These are phyloP conservation scores for Oophaga pumilio DNA, from an alignment of 2,113 vertebrate species.

Conservation along the genomic window DNA sequence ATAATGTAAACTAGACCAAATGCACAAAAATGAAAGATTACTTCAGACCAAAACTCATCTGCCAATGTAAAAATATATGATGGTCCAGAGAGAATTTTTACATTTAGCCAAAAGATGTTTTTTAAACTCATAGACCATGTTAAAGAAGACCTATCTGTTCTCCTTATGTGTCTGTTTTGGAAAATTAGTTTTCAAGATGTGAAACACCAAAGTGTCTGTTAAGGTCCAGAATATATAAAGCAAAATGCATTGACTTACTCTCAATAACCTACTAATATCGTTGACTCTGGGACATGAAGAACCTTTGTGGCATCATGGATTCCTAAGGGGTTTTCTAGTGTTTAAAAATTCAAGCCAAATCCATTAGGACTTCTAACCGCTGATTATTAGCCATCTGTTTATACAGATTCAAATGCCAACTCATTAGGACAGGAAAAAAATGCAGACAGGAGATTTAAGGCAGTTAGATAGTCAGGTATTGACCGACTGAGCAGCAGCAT, in stretches of 20 bases:
- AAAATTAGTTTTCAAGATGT: slow-evolving; percentile 18
- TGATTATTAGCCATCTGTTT: slow-evolving; percentile 58
- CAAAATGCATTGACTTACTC: slow-evolving; percentile 15
- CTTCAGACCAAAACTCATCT: no score
- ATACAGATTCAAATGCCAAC: slow-evolving; percentile 49
- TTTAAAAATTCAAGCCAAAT: slow-evolving; percentile 51
- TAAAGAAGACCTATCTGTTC: no score
- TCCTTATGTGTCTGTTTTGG: no score
- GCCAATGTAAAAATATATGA: no score
- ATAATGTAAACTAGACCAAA: no score
- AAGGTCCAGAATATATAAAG: slow-evolving; percentile 2
- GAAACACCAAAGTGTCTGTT: slow-evolving; percentile 1
- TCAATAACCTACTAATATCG: slow-evolving; percentile 3
- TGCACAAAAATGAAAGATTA: no score
- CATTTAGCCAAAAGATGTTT: no score
- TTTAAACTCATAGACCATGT: no score
- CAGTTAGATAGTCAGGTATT: slow-evolving; percentile 24
- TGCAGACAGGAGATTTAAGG: slow-evolving; percentile 8
- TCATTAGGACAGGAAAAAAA: slow-evolving; percentile 37
- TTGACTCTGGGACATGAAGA: slow-evolving; percentile 32
- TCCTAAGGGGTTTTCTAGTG: slow-evolving; percentile 28
- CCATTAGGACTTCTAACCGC: slow-evolving; percentile 40
- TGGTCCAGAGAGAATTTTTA: no score
- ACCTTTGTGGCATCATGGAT: slow-evolving; percentile 33
- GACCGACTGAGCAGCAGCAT: background rate